These are phyloP conservation scores for Brachymystax lenok DNA, from an alignment of 2,797 vertebrate genomes.

Conservation along the genomic window DNA sequence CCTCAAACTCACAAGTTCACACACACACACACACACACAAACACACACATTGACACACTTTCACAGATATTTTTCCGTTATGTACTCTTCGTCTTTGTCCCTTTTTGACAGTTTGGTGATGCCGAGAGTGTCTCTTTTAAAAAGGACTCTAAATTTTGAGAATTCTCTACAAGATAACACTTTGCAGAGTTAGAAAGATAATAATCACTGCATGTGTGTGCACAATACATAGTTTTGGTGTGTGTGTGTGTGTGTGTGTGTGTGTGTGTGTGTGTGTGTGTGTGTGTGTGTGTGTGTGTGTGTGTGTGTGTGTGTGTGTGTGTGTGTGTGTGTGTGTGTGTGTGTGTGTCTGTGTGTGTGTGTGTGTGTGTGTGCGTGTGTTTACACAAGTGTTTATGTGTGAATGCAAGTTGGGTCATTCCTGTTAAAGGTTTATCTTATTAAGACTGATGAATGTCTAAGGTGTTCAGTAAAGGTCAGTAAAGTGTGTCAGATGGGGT, in stretches of 20 bases:
- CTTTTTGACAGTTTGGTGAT: slow-evolving; percentile 18
- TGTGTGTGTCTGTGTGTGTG: slow-evolving; percentile 26
- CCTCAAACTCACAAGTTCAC: slow-evolving; percentile 22
- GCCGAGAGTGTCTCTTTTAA: background rate
- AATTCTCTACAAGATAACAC: background rate
- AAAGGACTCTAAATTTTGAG: background rate
- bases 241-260: background rate
- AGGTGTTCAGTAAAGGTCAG: background rate
- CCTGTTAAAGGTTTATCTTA: slow-evolving; percentile 50
- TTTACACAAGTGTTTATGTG: slow-evolving; percentile 23
- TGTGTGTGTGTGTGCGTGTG: slow-evolving; percentile 5
- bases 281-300: slow-evolving; percentile 32
- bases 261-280: slow-evolving; percentile 12
- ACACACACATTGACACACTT: background rate
- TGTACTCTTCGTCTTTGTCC: background rate
- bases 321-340: slow-evolving; percentile 17
- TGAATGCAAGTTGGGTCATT: slow-evolving; percentile 5
- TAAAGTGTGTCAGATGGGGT: background rate
- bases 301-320: slow-evolving; percentile 19
- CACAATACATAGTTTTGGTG: slow-evolving; percentile 9
- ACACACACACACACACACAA: background rate
- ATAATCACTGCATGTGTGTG: background rate
- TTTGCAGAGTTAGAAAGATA: too few relatives aligned
- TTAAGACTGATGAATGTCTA: slow-evolving; percentile 48
- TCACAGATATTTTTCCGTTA: slow-evolving; percentile 8